Evolutionary conservation across 2,113 vertebrate genomes (phyloP).

Genomic region (Sciurus niger): DNA sequence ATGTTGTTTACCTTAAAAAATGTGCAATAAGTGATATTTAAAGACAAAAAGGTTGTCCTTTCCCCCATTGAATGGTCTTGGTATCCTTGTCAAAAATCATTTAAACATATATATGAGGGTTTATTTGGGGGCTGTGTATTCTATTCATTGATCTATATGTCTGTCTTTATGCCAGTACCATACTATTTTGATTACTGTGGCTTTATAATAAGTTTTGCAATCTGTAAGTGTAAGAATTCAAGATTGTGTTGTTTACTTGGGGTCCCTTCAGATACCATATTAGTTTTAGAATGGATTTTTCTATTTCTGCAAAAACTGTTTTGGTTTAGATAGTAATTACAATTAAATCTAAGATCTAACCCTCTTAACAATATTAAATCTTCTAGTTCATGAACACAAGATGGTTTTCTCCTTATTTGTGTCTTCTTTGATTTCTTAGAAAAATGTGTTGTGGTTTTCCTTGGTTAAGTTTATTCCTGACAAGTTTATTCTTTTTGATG

Average conservation of each 20-base stretch:
- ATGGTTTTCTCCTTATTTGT: background rate
- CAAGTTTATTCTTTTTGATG: constrained; percentile 25
- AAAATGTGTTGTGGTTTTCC: background rate
- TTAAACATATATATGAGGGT: background rate
- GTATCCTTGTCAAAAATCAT: background rate
- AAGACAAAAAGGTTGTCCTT: background rate
- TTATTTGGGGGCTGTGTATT: background rate
- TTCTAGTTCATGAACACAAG: background rate
- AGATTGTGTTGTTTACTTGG: background rate
- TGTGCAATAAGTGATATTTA: background rate
- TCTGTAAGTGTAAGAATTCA: too few relatives aligned
- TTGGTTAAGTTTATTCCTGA: constrained; percentile 13
- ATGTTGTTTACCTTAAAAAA: background rate
- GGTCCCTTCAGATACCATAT: background rate
- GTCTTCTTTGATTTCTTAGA: background rate
- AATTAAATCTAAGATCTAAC: background rate
- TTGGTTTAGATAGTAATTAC: background rate
- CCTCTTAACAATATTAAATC: background rate
- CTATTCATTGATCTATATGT: background rate
- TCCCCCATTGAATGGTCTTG: background rate
- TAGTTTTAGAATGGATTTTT: background rate
- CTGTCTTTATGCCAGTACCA: background rate
- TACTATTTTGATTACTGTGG: background rate
- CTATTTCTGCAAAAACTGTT: background rate
- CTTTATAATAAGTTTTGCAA: background rate